Evolutionary conservation across 2,797 vertebrate genomes (phyloP).

Genomic region (Chlorospingus semifuscus): DNA sequence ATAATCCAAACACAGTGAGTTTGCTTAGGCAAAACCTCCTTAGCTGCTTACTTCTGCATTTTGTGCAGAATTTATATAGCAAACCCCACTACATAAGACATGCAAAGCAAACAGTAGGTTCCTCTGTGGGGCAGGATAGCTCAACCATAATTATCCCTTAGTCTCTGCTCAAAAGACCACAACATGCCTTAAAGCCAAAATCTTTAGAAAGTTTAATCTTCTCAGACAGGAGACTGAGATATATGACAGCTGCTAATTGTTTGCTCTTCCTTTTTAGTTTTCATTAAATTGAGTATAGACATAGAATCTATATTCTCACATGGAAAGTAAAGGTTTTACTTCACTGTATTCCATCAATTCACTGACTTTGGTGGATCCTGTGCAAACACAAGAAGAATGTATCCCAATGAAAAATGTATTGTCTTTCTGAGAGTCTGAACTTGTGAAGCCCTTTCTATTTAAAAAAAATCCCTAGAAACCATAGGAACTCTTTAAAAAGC

Average conservation of each 20-base stretch:
- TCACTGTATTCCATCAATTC: background rate
- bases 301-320: background rate
- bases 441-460: background rate
- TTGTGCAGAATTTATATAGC: slow-evolving; percentile 23
- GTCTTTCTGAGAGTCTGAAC: background rate
- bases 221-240: background rate
- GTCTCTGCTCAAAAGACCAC: slow-evolving; percentile 33
- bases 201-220: background rate
- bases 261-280: background rate
- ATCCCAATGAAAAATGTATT: background rate
- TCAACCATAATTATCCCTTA: slow-evolving; percentile 23
- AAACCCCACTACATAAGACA: background rate
- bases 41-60: slow-evolving; percentile 38
- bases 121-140: background rate
- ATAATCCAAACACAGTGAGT: background rate
- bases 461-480: background rate
- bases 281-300: background rate
- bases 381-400: background rate
- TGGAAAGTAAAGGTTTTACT: background rate
- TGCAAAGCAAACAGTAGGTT: slow-evolving; percentile 27
- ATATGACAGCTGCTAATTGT: background rate
- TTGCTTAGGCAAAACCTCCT: slow-evolving; percentile 14
- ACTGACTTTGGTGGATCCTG: background rate
- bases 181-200: slow-evolving; percentile 33
- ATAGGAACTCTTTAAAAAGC: background rate